phyloP scores from a whole-genome alignment of 2,113 vertebrate genomes.

The Saguinus imperator region DNA sequence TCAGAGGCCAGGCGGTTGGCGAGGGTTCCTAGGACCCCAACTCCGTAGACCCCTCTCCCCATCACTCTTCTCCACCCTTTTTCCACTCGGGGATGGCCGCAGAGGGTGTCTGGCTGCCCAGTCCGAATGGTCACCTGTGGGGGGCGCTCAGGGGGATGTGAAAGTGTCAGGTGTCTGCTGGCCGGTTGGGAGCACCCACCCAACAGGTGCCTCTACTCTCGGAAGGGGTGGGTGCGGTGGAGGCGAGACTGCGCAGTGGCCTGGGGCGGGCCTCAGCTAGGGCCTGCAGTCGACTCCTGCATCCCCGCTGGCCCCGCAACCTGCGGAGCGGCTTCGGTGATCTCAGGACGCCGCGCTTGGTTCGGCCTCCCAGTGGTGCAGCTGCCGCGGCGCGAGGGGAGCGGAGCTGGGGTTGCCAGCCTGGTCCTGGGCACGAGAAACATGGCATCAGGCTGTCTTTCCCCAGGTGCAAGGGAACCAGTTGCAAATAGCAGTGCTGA shows the following conservation, averaged over 20 bases:
- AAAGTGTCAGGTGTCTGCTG: constrained; percentile 52
- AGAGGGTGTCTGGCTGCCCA: constrained; percentile 60
- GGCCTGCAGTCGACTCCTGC: background rate
- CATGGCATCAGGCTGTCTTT: constrained; percentile 60
- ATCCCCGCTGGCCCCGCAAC: background rate
- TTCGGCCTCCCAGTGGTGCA: constrained; percentile 22
- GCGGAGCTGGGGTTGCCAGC: background rate
- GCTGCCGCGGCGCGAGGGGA: constrained; percentile 56
- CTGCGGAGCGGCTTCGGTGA: background rate
- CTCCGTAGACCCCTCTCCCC: too few relatives aligned
- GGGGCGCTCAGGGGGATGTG: constrained; percentile 51
- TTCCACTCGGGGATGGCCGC: background rate
- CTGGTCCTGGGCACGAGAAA: constrained; percentile 59
- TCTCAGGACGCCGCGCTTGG: constrained; percentile 56
- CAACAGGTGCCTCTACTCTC: constrained; percentile 80
- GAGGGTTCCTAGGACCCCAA: accelerated
- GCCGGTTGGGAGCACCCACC: constrained; percentile 62
- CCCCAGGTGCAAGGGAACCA: constrained; percentile 57
- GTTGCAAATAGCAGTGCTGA: constrained; percentile 42
- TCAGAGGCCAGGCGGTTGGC: background rate
- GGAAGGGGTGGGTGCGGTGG: background rate
- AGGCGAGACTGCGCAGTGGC: background rate
- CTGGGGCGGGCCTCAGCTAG: constrained; percentile 46
- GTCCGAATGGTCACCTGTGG: constrained; percentile 36
- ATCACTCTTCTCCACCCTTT: accelerated